These are phyloP conservation scores for Champsocephalus gunnari DNA, from an alignment of 2,797 vertebrate species.

Conservation along the genomic window DNA sequence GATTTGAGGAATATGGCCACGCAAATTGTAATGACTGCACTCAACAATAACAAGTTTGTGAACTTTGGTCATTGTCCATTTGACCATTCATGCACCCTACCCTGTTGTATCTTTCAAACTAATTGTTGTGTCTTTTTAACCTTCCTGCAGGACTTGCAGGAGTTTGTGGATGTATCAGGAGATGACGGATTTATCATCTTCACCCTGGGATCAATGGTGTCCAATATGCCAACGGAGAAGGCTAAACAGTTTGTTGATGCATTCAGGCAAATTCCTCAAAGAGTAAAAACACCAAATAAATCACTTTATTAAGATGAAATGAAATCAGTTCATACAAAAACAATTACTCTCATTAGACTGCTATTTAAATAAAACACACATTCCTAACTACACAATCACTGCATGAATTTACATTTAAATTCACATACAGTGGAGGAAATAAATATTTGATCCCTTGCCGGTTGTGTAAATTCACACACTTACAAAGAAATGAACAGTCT, in stretches of 20 bases:
- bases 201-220: constrained; percentile 92
- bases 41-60: not conserved
- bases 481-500: too few relatives aligned
- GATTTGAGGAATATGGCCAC: not conserved
- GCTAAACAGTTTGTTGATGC: constrained; percentile 88
- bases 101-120: too few relatives aligned
- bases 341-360: not conserved
- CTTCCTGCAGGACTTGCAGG: constrained; percentile 88
- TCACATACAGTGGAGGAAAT: too few relatives aligned
- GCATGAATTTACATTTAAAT: constrained; percentile 5
- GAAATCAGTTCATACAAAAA: not conserved
- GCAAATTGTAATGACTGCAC: not conserved
- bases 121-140: not conserved
- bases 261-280: constrained; percentile 91
- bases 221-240: constrained; percentile 86
- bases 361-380: not conserved
- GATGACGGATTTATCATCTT: constrained; percentile 94
- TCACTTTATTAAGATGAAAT: not conserved
- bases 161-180: constrained; percentile 91
- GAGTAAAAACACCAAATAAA: constrained; percentile 78
- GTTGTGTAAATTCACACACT: too few relatives aligned
- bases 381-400: not conserved
- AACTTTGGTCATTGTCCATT: not conserved
- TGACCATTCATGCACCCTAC: not conserved
- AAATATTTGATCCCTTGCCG: too few relatives aligned